phyloP scores from a whole-genome alignment of 1,140 invertebrate genomes.

The Drosophila varians region DNA sequence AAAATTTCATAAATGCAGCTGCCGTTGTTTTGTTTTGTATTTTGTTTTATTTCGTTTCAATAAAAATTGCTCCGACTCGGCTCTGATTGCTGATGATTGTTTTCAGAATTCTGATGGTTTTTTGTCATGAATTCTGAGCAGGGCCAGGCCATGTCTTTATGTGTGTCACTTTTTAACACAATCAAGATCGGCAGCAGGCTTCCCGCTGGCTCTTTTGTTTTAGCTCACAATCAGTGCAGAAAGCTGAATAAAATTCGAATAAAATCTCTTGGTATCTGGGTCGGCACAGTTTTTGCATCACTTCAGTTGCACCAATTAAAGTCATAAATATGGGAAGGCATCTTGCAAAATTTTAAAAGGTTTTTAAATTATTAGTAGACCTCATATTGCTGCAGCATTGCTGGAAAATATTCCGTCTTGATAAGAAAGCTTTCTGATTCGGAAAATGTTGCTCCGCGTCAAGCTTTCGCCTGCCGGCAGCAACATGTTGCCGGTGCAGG shows the following conservation, averaged over 20 bases:
- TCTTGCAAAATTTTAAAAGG: background rate
- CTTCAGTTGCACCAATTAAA: constrained; percentile 62
- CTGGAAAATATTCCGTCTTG: too few species aligned
- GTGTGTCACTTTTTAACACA: constrained; percentile 7
- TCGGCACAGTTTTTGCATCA: constrained; percentile 37
- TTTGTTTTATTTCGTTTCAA: constrained; percentile 28
- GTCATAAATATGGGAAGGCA: constrained; percentile 46
- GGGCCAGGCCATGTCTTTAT: constrained; percentile 29
- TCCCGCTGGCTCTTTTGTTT: constrained; percentile 37
- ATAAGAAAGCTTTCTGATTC: constrained; percentile 51
- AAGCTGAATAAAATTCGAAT: constrained; percentile 46
- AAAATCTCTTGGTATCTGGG: constrained; percentile 58
- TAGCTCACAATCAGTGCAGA: constrained; percentile 8
- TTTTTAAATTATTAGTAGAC: background rate
- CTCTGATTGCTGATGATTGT: constrained; percentile 67
- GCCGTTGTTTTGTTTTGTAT: constrained; percentile 54
- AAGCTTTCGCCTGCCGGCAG: constrained; percentile 22
- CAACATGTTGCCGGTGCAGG: constrained; percentile 29
- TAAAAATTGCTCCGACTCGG: constrained; percentile 53
- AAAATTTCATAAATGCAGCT: constrained; percentile 68
- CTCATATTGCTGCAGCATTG: too few species aligned
- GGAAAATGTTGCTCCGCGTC: constrained; percentile 14
- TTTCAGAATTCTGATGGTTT: constrained; percentile 60
- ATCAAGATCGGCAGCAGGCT: constrained; percentile 17
- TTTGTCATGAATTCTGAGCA: constrained; percentile 59